Evolutionary conservation across 2,888 invertebrate genomes (phyloP), one percentile per base, ranked within the genome.

Genomic region (Pachycephus smyrnensis): DNA sequence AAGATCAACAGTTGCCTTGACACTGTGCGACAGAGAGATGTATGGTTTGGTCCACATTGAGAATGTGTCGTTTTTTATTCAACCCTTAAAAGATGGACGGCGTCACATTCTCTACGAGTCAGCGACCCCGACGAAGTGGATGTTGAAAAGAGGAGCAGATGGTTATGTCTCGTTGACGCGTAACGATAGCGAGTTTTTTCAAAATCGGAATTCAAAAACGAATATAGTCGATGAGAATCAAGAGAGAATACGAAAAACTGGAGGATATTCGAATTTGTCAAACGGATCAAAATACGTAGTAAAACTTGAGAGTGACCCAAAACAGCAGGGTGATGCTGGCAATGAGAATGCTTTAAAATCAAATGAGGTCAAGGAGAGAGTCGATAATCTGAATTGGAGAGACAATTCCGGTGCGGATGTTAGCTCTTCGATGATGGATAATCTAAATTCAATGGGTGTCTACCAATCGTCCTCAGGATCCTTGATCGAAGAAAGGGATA

Each of bases 1-100:
- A 91, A 77, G 92, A 92, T 94, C 94, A 0, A 86, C 92, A 11
- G 94, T 92, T 3, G 92, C 93, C 1, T 90, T 94, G 77, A 94
- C 94, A 1, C 92, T 94, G 75, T 94, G 94, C 84, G 91, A 89
- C 0, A 92, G 92, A 15, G 92, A 93, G 83, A 89, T 94, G 80
- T 94, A 93, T 80, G 94, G 94, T 6, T 85, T 94, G 82, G 90
- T 94, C 73, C 92, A 92, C 81, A 91, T 93, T 3, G 91, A 91
- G 2, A 89, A 91, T 15, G 91, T 92, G 76, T 92, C 93, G 78
- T 93, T 93, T 76, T 92, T 93, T 71, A 88, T 94, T 74, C 92
- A 93, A 85, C 94, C 94, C 1, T 37, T 88, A 4, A 71, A 33
- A 0, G 79, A 85, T n/a, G 86, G 86, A 33, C 55, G 55, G 55